Evolutionary conservation across 2,113 vertebrate genomes (phyloP).

Genomic region (Stegostoma tigrinum): DNA sequence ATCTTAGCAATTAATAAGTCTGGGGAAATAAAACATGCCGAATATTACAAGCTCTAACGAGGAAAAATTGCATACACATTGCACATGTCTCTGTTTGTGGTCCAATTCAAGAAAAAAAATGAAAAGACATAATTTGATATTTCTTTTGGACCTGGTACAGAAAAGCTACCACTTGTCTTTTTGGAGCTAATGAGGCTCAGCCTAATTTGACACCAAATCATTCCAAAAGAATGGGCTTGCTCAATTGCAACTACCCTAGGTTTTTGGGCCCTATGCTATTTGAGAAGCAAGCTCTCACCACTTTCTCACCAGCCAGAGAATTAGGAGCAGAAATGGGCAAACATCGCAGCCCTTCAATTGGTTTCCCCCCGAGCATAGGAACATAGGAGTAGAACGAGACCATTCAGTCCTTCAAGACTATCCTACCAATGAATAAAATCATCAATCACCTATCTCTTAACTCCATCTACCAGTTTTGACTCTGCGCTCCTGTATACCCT

Average conservation of each 20-base stretch:
- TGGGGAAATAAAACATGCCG: constrained; percentile 32
- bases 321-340: not conserved
- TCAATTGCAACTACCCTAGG: not conserved
- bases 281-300: too few relatives aligned
- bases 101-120: not conserved
- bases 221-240: constrained; percentile 22
- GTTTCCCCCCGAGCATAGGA: not conserved
- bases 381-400: not conserved
- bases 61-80: constrained; percentile 34
- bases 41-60: constrained; percentile 24
- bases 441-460: too few relatives aligned
- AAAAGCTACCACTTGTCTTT: constrained; percentile 4
- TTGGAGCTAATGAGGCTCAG: constrained; percentile 25
- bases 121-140: not conserved
- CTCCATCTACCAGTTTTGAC: too few relatives aligned
- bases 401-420: too few relatives aligned
- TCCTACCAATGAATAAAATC: too few relatives aligned
- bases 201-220: constrained; percentile 26
- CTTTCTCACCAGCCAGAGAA: not conserved
- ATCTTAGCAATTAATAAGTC: constrained; percentile 24
- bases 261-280: not conserved
- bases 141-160: constrained; percentile 19
- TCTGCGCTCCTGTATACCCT: too few relatives aligned
- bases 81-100: constrained; percentile 30
- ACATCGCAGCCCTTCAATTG: not conserved